Conservation (phyloP, 1,140 invertebrate genomes). For the Leptoteleia sp. region DNA sequence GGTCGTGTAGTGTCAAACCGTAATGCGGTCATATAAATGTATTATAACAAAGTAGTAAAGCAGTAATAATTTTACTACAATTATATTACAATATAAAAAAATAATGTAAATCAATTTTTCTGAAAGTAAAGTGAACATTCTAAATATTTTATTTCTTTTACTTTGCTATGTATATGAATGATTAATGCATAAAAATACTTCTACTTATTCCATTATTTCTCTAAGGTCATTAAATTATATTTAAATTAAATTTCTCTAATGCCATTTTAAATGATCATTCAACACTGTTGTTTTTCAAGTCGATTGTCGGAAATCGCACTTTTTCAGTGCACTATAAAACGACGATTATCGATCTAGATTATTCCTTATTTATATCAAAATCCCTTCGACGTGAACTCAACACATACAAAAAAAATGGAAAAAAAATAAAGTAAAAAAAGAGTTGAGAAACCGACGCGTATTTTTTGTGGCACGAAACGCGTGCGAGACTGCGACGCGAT, state of each 20-base stretch:
- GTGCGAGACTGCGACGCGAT: constrained; percentile 59
- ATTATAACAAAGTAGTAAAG: no score
- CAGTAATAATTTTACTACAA: no score
- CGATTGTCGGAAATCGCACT: constrained; percentile 46
- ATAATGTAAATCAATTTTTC: no score
- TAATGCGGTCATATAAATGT: no score
- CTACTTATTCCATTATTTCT: no score
- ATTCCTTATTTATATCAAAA: constrained; percentile 65
- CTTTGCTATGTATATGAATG: no score
- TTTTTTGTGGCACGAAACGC: constrained; percentile 53
- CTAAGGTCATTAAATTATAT: background rate
- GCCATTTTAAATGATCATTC: constrained; percentile 17
- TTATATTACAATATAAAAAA: no score
- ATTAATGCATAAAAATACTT: no score
- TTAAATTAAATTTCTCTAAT: constrained; percentile 1
- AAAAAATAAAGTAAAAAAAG: constrained; percentile 38
- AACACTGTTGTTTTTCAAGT: constrained; percentile 35
- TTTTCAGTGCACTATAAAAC: constrained; percentile 52
- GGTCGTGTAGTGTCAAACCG: no score
- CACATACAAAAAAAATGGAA: constrained; percentile 47
- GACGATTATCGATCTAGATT: constrained; percentile 62
- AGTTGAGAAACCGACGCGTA: constrained; percentile 53
- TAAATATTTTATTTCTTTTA: no score
- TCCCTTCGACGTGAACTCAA: constrained; percentile 57
- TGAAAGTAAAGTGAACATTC: no score